A percentile compares a stretch with the other conserved stretches of the same genome.
Evolutionary conservation across 2,113 vertebrate genomes (phyloP).

Genomic region (Zosterops pallidus): DNA sequence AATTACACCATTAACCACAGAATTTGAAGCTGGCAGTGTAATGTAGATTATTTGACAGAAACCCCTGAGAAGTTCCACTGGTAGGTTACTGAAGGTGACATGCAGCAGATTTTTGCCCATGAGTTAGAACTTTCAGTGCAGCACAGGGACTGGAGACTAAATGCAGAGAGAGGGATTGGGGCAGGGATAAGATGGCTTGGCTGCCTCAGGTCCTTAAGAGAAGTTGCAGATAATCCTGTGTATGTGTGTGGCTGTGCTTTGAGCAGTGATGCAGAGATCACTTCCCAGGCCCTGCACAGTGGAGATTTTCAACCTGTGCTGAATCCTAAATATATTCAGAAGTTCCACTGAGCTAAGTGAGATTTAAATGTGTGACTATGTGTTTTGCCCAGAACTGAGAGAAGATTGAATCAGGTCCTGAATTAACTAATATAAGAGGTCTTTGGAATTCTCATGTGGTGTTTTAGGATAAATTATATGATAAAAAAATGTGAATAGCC

Average conservation of each 20-base stretch:
- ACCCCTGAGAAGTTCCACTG: neutral
- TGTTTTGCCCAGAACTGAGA: neutral
- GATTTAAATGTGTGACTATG: neutral
- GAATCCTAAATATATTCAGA: neutral
- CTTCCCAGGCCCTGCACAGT: neutral
- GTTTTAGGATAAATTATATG: neutral
- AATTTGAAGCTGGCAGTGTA: neutral
- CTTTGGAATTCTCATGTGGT: neutral
- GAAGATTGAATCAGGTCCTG: neutral
- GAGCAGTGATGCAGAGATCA: neutral
- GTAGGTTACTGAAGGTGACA: neutral
- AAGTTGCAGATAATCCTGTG: neutral
- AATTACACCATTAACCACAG: neutral
- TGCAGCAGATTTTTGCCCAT: rapidly evolving
- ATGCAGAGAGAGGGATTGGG: neutral
- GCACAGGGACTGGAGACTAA: neutral
- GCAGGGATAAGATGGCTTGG: neutral
- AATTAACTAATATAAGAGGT: neutral
- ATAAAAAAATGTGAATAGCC: neutral
- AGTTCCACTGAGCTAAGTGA: neutral
- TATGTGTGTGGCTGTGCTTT: neutral
- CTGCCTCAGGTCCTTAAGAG: neutral
- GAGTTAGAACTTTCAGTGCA: neutral
- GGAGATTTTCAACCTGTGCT: neutral
- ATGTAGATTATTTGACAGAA: neutral